Evolutionary conservation across 1,140 invertebrate species (phyloP), one percentile per base, ranked within the genome.

Genomic region (Drosophila carrolli): DNA sequence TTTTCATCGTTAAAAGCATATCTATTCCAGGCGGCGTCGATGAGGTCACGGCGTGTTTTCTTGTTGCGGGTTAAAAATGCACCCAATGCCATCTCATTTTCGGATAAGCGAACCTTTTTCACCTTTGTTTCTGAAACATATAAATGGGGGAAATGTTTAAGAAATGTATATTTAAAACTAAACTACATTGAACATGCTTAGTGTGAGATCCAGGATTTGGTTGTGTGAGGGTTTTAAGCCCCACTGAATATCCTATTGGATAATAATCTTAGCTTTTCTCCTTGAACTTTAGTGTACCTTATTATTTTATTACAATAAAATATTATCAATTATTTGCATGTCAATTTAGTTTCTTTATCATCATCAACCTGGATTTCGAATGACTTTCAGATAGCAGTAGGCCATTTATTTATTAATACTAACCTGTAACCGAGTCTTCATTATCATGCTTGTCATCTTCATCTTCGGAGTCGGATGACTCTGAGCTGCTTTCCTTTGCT

Each of bases 11-110:
- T 96, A 81, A 97, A 97, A 0, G 95, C 94, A 90, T 97, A 98
- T 75, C 97, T 95, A 93, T 99, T 98, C 97, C 97, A 99, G 2
- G 95, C 97, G 16, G 94, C 95, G 93, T 99, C 98, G 27, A 96
- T 94, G 9, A 99, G 91, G 91, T 99, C 97, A 32, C 97, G 94
- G 77, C 96, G 96, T 7, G 95, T 94, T 93, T 98, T 98, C 91
- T 96, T 96, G 58, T 97, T 98, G 50, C 96, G 95, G 4, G 97
- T 94, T 92, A 99, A 94, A 88, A 98, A 92, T 1, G 97, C 95
- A 2, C 97, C 98, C 5, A 99, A 89, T 0, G 98, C 98, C 44
- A 99, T 93, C 58, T 97, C 97, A 90, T 97, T 95, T 38, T 96
- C 95, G 79, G 96, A 95, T 74, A 99, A 94, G 89, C 96, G 97